Conservation (phyloP, 2,113 vertebrate species). For the Ascaphus truei region DNA sequence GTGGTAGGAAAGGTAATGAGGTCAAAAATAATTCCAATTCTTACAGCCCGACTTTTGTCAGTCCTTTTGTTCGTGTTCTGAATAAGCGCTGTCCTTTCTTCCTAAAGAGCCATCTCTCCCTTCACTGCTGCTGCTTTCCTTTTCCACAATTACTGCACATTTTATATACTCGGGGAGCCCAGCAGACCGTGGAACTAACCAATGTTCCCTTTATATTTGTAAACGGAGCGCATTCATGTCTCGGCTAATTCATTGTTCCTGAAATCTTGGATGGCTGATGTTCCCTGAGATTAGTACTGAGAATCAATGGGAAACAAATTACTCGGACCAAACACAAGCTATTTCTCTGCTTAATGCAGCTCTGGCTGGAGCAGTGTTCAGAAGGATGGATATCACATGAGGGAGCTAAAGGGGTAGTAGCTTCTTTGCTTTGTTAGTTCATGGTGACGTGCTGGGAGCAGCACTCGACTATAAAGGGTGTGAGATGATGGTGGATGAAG, state of each 20-base stretch:
- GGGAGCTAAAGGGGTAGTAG: too few species aligned
- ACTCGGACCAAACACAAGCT: neutral
- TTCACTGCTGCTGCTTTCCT: neutral
- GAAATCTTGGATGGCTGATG: neutral
- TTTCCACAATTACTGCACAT: too few species aligned
- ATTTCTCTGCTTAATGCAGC: neutral
- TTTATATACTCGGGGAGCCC: too few species aligned
- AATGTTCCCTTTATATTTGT: too few species aligned
- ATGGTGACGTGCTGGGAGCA: too few species aligned
- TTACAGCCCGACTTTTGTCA: neutral
- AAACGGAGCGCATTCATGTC: neutral
- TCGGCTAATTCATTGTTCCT: neutral
- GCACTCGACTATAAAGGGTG: too few species aligned
- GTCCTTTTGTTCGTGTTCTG: neutral
- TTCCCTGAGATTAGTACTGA: neutral
- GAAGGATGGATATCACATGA: too few species aligned
- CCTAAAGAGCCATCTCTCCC: neutral
- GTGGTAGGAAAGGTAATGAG: neutral
- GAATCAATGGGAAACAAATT: neutral
- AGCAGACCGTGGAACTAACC: too few species aligned
- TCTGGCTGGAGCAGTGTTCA: neutral
- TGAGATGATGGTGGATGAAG: too few species aligned
- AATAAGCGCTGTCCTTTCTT: neutral
- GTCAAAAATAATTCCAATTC: neutral
- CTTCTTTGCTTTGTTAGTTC: too few species aligned